Base-by-base conservation (phyloP, 2,888 invertebrate genomes). In the Scelioninae gen. 2 region DNA sequence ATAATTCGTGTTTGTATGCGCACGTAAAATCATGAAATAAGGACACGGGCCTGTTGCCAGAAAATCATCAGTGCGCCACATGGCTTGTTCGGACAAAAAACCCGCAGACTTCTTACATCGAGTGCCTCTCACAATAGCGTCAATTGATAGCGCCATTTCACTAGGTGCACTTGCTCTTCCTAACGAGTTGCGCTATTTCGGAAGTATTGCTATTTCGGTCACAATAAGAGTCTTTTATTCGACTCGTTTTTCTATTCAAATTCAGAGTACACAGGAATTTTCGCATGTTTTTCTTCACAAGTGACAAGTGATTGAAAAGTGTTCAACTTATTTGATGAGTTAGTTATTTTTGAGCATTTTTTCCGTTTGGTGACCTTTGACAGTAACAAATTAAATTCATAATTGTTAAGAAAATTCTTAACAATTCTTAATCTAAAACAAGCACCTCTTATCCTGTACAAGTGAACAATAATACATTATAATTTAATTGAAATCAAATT, bases 41-140 rank as follows among this genome's bases (percentile, higher is more conserved):
- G 69, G 35, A 69, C 69, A 15, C 39, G 69, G 61, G 69, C 53
- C 53, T 18, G 33, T 13, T 69, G 69, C 69, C 69, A 69, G 39
- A 9, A 39, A 48, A 22, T 67, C 28, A 19, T 33, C 33, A 9
- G 13, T 53, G 5, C 31, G 45, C 37, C 55, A 57, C 57, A 65
- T 45, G 19, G 46, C 31, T 48, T 15, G 61, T 15, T 19, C 13
- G 11, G 16, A 31, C 13, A 22, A 45, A 43, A 63, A 52, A 53
- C 31, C 33, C 25, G 52, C 13, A 55, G 7, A 55, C 15, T 41
- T 41, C 41, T 55, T 55, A 7, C 35, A 39, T 31, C 11, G 19
- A 43, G 5, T n/a, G 41, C 19, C 37, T 39, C 35, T 55, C 33
- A 45, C 65, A 55, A 37, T 63, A 39, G 45, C 18, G 10, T 22